phyloP scores from a whole-genome alignment of 2,797 vertebrate species.

The Acestrorhynchus altus region DNA sequence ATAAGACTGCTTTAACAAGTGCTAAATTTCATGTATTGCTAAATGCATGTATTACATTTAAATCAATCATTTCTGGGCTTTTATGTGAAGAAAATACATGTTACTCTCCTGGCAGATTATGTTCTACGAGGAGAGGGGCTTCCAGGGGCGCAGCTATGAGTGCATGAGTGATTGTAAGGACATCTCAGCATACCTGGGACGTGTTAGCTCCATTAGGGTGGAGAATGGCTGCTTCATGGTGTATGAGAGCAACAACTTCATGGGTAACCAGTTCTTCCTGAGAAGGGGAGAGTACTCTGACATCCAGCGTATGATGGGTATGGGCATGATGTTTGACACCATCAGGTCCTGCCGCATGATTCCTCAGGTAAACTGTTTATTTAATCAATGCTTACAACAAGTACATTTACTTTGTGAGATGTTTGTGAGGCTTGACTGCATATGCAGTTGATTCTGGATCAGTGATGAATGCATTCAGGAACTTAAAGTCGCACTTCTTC shows the following conservation, averaged over 20 bases:
- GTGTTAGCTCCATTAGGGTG: slow-evolving; percentile 77
- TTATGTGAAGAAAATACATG: neutral
- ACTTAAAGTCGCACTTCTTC: too few relatives aligned
- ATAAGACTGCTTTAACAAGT: neutral
- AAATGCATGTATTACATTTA: neutral
- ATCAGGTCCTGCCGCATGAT: slow-evolving; percentile 81
- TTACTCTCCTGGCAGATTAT: slow-evolving; percentile 61
- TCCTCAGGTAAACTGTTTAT: slow-evolving; percentile 66
- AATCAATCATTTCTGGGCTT: neutral
- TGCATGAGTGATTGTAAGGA: slow-evolving; percentile 77
- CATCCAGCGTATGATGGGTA: slow-evolving; percentile 79
- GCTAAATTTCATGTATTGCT: neutral
- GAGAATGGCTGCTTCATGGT: slow-evolving; percentile 81
- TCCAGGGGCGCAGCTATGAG: slow-evolving; percentile 80
- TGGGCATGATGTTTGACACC: slow-evolving; percentile 75
- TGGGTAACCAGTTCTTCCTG: slow-evolving; percentile 77
- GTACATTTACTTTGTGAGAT: too few relatives aligned
- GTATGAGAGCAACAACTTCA: slow-evolving; percentile 76
- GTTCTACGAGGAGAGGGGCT: slow-evolving; percentile 80
- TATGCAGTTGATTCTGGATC: too few relatives aligned
- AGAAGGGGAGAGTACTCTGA: slow-evolving; percentile 80
- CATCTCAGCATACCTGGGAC: slow-evolving; percentile 76
- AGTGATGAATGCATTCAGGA: too few relatives aligned
- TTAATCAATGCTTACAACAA: too few relatives aligned
- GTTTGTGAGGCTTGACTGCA: too few relatives aligned